Base-by-base conservation (phyloP, 2,113 vertebrate genomes). In the Psilopsiagon aymara region DNA sequence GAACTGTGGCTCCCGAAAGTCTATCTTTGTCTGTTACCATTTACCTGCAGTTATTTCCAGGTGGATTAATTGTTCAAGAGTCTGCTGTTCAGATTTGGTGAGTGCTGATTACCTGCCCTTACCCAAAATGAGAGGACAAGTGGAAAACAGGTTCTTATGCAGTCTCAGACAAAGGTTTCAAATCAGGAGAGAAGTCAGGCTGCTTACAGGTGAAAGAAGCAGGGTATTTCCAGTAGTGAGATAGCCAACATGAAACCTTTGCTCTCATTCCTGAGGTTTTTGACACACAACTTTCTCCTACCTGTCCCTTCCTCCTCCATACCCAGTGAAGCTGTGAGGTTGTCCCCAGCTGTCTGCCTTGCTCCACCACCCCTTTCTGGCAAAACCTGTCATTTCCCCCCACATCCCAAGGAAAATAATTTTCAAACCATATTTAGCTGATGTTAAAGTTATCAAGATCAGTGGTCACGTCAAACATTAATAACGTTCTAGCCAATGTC, bases 401-500 rank as follows among this genome's bases (percentile, higher is more conserved):
- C 7, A 1, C 2, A 6, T 1, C 1, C 28, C 2, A 10, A 51
- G 7, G 10, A 69, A 86, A 76, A 62, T 2, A 2, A 16, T 17
- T 60, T 74, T 85, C 21, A 57, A 82, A 24, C 37, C 12, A 16
- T 37, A n/a, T 0, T 47, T 53, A 76, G 4, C 35, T 60, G 35
- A 33, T 44, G 3, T 66, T 41, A 44, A 82, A 81, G 13, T n/a
- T 60, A 17, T 21, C 35, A 21, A 11, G 4, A 52, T 62, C 24
- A 25, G 8, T 17, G 19, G 11, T 67, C 4, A 1, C 17, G 46
- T 11, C 31, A 67, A 88, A 31, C 15, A n/a, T 52, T 11, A 53
- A 4, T 29, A 73, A 41, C 2, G 2, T 47, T 51, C 6, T 19
- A 70, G n/a, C n/a, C 10, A 33, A 17, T 11, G 4, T 29, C 33